Percentiles rank a stretch among this genome's conserved stretches.
Evolutionary conservation across 2,797 vertebrate genomes (phyloP).

Genomic region (Falco berigora): DNA sequence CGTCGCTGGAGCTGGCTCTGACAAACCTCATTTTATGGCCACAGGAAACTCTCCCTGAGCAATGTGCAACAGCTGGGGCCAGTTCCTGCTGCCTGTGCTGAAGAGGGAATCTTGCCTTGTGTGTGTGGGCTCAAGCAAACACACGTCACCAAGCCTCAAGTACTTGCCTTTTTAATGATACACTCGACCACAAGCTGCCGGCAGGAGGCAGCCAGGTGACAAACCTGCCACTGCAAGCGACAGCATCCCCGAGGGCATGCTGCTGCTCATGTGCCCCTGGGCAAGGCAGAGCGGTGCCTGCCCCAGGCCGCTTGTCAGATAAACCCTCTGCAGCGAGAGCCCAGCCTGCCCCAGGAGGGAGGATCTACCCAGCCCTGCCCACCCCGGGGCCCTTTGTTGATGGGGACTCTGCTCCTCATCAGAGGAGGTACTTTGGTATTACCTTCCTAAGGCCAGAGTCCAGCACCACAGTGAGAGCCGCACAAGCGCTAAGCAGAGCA

Average conservation of each 20-base stretch:
- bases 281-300: not conserved
- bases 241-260: accelerated
- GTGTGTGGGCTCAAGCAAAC: not conserved
- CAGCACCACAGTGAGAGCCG: not conserved
- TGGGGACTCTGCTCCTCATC: not conserved
- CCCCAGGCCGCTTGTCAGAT: not conserved
- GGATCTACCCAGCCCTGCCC: not conserved
- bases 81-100: not conserved
- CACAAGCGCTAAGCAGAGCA: not conserved
- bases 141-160: not conserved
- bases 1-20: accelerated
- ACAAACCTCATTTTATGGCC: not conserved
- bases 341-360: not conserved
- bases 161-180: not conserved
- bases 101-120: not conserved
- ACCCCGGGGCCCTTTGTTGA: not conserved
- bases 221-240: not conserved
- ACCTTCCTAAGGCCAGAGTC: not conserved
- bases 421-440: accelerated
- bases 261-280: accelerated
- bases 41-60: not conserved
- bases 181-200: not conserved
- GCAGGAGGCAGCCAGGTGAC: not conserved
- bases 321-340: not conserved
- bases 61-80: not conserved